Conservation (phyloP, 2,888 invertebrate species). For the Caenorhabditis sp. region DNA sequence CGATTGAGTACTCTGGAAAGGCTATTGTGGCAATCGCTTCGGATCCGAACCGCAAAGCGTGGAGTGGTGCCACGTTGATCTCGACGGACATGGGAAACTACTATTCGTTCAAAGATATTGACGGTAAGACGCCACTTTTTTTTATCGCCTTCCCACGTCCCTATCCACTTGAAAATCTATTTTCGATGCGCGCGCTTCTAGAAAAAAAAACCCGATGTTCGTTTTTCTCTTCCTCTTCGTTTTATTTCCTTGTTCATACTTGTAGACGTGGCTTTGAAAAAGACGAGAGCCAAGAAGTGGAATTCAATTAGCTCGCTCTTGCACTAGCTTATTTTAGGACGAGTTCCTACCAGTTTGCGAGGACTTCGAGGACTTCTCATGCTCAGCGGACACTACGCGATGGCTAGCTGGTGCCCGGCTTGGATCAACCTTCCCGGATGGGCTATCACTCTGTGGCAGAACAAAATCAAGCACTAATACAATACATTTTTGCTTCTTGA, state of each 20-base stretch:
- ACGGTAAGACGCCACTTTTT: conserved; percentile 38
- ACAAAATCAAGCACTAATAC: conserved; percentile 51
- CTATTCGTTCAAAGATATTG: conserved; percentile 53
- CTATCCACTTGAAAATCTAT: conserved; percentile 6
- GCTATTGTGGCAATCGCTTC: conserved; percentile 48
- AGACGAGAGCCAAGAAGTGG: not conserved
- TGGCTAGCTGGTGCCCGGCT: conserved; percentile 50
- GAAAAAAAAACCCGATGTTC: conserved; percentile 3
- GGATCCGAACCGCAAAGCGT: conserved; percentile 30
- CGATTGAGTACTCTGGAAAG: conserved; percentile 58
- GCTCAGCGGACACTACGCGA: conserved; percentile 39
- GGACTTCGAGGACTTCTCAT: conserved; percentile 52
- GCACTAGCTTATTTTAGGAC: conserved; percentile 52
- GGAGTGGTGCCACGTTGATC: conserved; percentile 53
- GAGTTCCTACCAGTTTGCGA: conserved; percentile 55
- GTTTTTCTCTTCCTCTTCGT: not conserved
- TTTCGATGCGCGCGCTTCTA: not conserved
- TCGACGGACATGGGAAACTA: conserved; percentile 55
- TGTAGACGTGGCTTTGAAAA: not conserved
- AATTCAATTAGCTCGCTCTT: not conserved
- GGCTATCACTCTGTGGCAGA: conserved; percentile 60
- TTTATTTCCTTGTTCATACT: not conserved
- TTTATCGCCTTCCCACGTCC: not conserved
- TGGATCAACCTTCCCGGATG: conserved; percentile 60
- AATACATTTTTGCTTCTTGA: not conserved